Percentiles rank a stretch among this genome's conserved stretches.
Evolutionary conservation across 2,888 invertebrate genomes (phyloP).

Genomic region (Serripes groenlandicus): DNA sequence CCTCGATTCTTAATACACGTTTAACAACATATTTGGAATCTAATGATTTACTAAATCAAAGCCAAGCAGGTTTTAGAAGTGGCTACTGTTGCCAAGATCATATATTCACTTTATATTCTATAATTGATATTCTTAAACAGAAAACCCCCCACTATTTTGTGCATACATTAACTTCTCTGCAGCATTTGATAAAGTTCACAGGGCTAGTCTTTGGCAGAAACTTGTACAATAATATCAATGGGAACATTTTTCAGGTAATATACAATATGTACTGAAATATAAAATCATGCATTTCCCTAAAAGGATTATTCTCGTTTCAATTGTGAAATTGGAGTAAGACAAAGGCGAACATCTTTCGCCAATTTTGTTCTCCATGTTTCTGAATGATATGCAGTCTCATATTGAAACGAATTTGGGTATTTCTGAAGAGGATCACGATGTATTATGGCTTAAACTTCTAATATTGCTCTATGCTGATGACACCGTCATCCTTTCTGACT

Average conservation of each 20-base stretch:
- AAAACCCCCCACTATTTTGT: conserved; percentile 38
- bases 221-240: conserved; percentile 14
- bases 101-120: conserved; percentile 33
- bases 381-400: no score
- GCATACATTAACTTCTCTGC: conserved; percentile 30
- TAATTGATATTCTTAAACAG: conserved; percentile 14
- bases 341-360: no score
- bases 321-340: no score
- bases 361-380: no score
- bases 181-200: conserved; percentile 38
- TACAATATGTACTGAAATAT: conserved; percentile 34
- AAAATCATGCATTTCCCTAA: conserved; percentile 40
- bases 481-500: no score
- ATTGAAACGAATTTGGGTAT: no score
- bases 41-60: conserved; percentile 18
- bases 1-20: conserved; percentile 35
- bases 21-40: conserved; percentile 26
- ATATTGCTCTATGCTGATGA: no score
- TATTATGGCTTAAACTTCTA: no score
- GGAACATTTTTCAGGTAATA: conserved; percentile 38
- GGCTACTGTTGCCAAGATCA: conserved; percentile 35
- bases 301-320: neutral
- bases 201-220: conserved; percentile 30
- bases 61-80: conserved; percentile 45
- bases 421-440: no score